Evolutionary conservation across 2,797 vertebrate genomes (phyloP).

Genomic region (Brotula barbata): DNA sequence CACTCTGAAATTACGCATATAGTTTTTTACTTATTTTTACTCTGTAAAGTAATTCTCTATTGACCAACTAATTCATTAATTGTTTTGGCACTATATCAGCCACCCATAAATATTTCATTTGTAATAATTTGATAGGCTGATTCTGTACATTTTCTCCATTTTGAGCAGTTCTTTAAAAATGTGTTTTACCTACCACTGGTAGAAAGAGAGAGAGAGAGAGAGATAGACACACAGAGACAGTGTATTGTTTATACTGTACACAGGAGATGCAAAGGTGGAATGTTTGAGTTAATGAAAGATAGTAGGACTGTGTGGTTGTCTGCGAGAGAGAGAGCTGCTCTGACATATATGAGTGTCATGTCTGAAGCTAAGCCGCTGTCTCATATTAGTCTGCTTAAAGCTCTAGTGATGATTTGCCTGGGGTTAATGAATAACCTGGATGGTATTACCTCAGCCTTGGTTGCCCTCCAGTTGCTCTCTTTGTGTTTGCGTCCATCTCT

Average conservation of each 20-base stretch:
- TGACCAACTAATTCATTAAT: not conserved
- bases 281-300: slow-evolving; percentile 22
- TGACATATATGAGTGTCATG: not conserved
- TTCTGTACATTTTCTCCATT: too few species aligned
- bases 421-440: slow-evolving; percentile 75
- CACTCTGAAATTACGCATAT: too few species aligned
- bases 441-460: slow-evolving; percentile 66
- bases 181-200: too few species aligned
- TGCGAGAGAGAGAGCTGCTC: slow-evolving; percentile 21
- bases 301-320: slow-evolving; percentile 16
- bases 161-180: too few species aligned
- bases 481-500: slow-evolving; percentile 59
- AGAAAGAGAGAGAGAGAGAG: too few species aligned
- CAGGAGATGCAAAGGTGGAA: too few species aligned
- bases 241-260: too few species aligned
- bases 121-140: too few species aligned
- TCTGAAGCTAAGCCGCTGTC: slow-evolving; percentile 29
- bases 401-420: slow-evolving; percentile 64
- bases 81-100: not conserved
- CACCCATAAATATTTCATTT: too few species aligned
- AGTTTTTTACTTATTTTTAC: too few species aligned
- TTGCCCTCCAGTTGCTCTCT: slow-evolving; percentile 63
- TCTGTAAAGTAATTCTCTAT: too few species aligned
- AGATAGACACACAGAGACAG: too few species aligned
- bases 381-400: slow-evolving; percentile 35